Evolutionary conservation across 1,140 invertebrate genomes (phyloP), one percentile per base, ranked within the genome.

Genomic region (Drosophila rhopaloa): DNA sequence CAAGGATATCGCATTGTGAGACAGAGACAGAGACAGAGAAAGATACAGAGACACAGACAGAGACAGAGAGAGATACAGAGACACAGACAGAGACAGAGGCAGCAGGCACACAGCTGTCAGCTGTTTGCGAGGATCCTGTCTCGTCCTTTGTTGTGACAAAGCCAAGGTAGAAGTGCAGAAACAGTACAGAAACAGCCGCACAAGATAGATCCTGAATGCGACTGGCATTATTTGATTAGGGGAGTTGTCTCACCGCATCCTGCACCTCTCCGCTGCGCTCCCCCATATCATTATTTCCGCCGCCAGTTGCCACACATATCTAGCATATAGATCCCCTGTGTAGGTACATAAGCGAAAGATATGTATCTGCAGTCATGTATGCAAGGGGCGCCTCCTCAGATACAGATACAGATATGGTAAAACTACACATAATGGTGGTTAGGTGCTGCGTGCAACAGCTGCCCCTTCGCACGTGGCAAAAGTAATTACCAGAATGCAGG

Each of bases 221-320:
- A 56, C 60, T 74, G 41, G 80, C 63, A 79, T 58, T 76, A 81
- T 81, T 85, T 90, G 85, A 85, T 81, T 84, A 85, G 85, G 81
- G 85, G 78, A 90, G 84, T 89, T 79, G 59, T 60, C 84, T 74
- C 68, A 72, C 77, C 84, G 57, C 85, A 90, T 90, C 85, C 68
- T 72, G 68, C 53, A 58, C 41, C 43, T 43, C 56, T 47, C 55
- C 41, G 37, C 40, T 35, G 37, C 27, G 16, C 65, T 71, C 65
- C 67, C 63, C 67, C 66, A 58, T 72, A 35, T 40, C 71, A 35
- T 40, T 50, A 44, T 24, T 58, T 58, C 68, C 68, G 68, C 51
- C 4, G 51, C 14, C 65, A 71, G 19, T 35, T 37, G 32, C 35
- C 32, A 35, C 3, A 7, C n/a, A 50, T 11, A 10, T 2, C 10